phyloP scores from a whole-genome alignment of 2,888 invertebrate genomes.

The Meta bourneti region DNA sequence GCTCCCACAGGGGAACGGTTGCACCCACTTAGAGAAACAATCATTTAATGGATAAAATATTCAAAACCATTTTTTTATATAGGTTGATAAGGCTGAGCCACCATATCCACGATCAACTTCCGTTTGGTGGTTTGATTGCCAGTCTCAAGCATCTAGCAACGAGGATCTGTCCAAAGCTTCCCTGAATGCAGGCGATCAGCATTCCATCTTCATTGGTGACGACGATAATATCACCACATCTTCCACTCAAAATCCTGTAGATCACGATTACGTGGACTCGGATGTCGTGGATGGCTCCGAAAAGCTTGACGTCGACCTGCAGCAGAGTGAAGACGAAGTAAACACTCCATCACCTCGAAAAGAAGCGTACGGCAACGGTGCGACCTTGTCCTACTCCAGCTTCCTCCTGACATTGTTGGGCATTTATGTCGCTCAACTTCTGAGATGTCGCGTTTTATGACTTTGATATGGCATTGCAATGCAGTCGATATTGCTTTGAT shows the following conservation, averaged over 20 bases:
- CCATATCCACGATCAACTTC: conserved; percentile 93
- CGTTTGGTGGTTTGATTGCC: conserved; percentile 98
- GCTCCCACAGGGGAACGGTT: too few species aligned
- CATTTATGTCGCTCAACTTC: conserved; percentile 1
- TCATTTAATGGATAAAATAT: too few species aligned
- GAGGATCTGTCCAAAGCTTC: conserved; percentile 65
- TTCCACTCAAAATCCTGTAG: conserved; percentile 20
- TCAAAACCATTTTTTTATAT: conserved; percentile 77
- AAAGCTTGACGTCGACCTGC: conserved; percentile 57
- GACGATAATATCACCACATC: neutral
- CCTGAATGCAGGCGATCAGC: conserved; percentile 31
- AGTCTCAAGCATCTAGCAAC: conserved; percentile 78
- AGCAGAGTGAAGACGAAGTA: conserved; percentile 38
- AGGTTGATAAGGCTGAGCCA: conserved; percentile 92
- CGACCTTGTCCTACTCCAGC: conserved; percentile 2
- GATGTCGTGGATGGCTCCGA: conserved; percentile 70
- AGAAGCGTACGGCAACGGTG: conserved; percentile 41
- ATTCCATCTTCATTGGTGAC: conserved; percentile 51
- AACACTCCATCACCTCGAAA: conserved; percentile 32
- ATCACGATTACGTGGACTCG: conserved; percentile 47
- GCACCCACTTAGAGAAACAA: too few species aligned
- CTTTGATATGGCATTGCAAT: neutral
- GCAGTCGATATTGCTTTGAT: conserved; percentile 25
- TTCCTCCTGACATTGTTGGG: neutral
- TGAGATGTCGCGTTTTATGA: conserved; percentile 45